Evolutionary conservation across 2,797 vertebrate species (phyloP), one percentile per base, ranked within the genome.

Genomic region (Syngnathus acus): DNA sequence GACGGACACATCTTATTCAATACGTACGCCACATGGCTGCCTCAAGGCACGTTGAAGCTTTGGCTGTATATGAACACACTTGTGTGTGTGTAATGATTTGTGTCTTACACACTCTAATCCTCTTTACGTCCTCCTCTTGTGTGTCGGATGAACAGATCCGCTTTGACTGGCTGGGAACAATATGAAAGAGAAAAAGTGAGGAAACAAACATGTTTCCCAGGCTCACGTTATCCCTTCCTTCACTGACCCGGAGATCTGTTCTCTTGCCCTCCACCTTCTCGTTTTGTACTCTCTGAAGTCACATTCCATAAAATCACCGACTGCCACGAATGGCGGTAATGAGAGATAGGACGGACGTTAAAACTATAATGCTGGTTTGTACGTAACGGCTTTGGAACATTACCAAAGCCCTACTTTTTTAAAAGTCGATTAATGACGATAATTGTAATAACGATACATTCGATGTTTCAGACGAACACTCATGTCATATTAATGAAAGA

Each of bases 151-250:
- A 85, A 78, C 84, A 84, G 78, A 86, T 88, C 81, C 67, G 69
- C 77, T 66, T 67, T 83, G 83, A 89, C 85, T 78, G 72, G 78
- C 82, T 87, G 86, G 81, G 82, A 78, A 82, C 80, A 75, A 64
- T 62, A 79, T 81, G 76, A 72, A 65, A 65, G 50, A 65, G 51
- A 65, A 55, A 64, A 68, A 81, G 79, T 16, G 65, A 82, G 74
- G 86, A 84, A 86, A 88, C 75, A 87, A 88, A 88, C 80, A 86
- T 81, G 74, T 87, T 89, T 91, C 84, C 78, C 87, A 89, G 82
- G 82, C 80, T 74, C 86, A 84, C 89, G 89, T 88, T 89, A 89
- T 80, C 78, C 81, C 68, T 32, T 74, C 73, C 86, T 88, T 82
- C 83, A 77, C 73, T 85, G 75, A 82, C 86, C 80, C 76, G 69